These are phyloP conservation scores for Centropristis striata DNA, from an alignment of 2,113 vertebrate genomes.

Conservation along the genomic window DNA sequence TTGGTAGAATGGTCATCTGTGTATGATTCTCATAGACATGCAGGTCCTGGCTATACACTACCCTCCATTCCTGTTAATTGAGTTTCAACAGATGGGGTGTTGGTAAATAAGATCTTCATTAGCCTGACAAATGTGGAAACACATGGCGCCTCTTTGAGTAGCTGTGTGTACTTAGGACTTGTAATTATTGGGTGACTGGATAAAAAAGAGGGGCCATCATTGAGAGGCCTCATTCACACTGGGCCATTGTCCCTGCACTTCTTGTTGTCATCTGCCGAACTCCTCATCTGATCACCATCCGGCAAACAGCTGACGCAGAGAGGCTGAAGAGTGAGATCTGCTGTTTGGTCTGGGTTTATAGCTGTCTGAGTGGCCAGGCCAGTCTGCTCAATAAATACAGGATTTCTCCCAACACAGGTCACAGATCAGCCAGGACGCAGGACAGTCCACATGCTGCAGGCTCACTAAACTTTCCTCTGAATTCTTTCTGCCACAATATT, in stretches of 20 bases:
- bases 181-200: constrained; percentile 57
- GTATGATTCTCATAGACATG: not conserved
- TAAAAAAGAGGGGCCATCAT: constrained; percentile 53
- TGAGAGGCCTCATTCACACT: constrained; percentile 83
- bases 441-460: constrained; percentile 25
- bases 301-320: constrained; percentile 90
- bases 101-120: constrained; percentile 56
- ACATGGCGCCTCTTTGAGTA: constrained; percentile 65
- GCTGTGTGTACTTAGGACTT: constrained; percentile 38
- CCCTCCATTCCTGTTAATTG: constrained; percentile 14
- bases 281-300: constrained; percentile 91
- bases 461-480: not conserved
- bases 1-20: not conserved
- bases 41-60: not conserved
- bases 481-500: constrained; percentile 3
- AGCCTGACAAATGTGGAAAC: constrained; percentile 69
- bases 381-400: constrained; percentile 72
- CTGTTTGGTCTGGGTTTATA: constrained; percentile 69
- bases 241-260: constrained; percentile 84
- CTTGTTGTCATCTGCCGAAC: constrained; percentile 86
- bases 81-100: constrained; percentile 54
- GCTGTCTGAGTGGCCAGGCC: constrained; percentile 49
- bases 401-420: not conserved
- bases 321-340: constrained; percentile 83
- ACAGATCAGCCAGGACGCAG: constrained; percentile 26